These are phyloP conservation scores for Lithobates pipiens DNA, from an alignment of 2,797 vertebrate genomes.

Conservation along the genomic window DNA sequence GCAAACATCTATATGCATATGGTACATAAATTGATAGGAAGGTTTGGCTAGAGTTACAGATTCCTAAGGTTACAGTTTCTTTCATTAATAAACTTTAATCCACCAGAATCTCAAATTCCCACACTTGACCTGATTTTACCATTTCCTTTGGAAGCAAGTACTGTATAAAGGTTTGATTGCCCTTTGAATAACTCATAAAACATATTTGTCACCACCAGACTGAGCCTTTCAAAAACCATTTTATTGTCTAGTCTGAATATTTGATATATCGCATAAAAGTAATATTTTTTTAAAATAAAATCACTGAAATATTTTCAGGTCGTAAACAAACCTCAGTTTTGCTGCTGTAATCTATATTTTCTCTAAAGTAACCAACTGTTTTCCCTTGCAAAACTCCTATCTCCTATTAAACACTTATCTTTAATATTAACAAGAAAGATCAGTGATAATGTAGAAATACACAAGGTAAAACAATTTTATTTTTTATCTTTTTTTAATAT, in stretches of 20 bases:
- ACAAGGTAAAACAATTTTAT: background rate
- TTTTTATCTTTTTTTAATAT: background rate
- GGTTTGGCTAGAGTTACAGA: constrained; percentile 25
- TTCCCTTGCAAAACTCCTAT: constrained; percentile 4
- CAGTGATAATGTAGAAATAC: background rate
- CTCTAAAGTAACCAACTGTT: background rate
- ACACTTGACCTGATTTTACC: constrained; percentile 54
- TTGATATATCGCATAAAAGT: constrained; percentile 28
- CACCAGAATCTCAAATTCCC: constrained; percentile 56
- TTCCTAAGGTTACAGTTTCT: constrained; percentile 57
- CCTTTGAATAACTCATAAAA: constrained; percentile 55
- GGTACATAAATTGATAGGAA: constrained; percentile 47
- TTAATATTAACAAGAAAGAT: background rate
- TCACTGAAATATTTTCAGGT: constrained; percentile 34
- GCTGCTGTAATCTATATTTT: constrained; percentile 14
- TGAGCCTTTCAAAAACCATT: constrained; percentile 36
- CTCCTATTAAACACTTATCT: background rate
- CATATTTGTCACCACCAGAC: constrained; percentile 51
- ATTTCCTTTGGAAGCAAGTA: constrained; percentile 57
- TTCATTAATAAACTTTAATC: constrained; percentile 60
- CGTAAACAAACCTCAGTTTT: constrained; percentile 18
- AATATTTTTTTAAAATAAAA: constrained; percentile 32
- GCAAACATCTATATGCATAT: constrained; percentile 16
- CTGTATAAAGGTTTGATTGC: constrained; percentile 55
- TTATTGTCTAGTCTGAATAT: constrained; percentile 39